phyloP scores from a whole-genome alignment of 2,888 invertebrate species.

The Alsophila aescularia region DNA sequence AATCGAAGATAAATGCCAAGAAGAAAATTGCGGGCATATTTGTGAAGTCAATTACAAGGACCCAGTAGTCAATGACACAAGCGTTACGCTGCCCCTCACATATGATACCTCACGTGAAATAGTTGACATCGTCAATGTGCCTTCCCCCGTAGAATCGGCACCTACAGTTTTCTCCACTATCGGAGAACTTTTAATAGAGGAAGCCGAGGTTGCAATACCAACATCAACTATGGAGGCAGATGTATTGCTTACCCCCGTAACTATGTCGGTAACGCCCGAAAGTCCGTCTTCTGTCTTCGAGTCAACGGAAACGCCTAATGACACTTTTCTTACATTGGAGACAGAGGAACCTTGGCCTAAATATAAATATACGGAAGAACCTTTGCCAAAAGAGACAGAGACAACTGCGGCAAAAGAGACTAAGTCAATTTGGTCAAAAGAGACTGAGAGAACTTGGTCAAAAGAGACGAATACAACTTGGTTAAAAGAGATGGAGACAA shows the following conservation, averaged over 20 bases:
- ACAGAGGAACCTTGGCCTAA: not conserved
- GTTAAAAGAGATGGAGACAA: not conserved
- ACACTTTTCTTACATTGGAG: no score
- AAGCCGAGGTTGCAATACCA: not conserved
- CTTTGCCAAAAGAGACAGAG: not conserved
- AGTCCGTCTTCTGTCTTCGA: not conserved
- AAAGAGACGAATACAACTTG: conserved; percentile 14
- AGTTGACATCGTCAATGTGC: not conserved
- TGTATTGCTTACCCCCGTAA: conserved; percentile 5
- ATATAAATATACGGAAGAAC: not conserved
- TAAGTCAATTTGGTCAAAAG: not conserved
- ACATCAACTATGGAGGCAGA: not conserved
- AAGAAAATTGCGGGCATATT: conserved; percentile 53
- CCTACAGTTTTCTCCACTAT: no score
- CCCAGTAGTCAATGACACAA: not conserved
- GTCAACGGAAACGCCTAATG: not conserved
- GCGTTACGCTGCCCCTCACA: not conserved
- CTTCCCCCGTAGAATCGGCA: no score
- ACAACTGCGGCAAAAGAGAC: not conserved
- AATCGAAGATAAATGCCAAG: conserved; percentile 58
- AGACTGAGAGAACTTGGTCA: not conserved
- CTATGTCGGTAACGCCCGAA: conserved; percentile 18
- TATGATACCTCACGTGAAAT: conserved; percentile 9
- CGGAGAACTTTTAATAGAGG: not conserved
- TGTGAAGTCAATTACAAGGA: conserved; percentile 67